A percentile compares a stretch with the other conserved stretches of the same genome.
phyloP scores from a whole-genome alignment of 2,888 invertebrate genomes.

The Azorinus chamasolen region DNA sequence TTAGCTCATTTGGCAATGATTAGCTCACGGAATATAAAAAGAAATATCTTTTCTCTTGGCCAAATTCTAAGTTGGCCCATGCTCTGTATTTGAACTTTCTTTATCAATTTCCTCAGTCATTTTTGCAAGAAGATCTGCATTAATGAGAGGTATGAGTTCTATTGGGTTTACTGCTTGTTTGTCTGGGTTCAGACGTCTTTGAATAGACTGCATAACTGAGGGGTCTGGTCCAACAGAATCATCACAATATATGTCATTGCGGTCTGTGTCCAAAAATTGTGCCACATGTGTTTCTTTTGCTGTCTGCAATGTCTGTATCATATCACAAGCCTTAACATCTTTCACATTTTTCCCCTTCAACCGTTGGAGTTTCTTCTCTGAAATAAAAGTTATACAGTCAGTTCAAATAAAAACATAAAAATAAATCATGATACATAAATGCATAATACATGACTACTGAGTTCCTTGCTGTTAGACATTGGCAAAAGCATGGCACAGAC shows the following conservation, averaged over 20 bases:
- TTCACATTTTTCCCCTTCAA: constrained; percentile 38
- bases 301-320: constrained; percentile 45
- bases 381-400: constrained; percentile 16
- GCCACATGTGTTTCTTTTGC: constrained; percentile 38
- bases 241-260: constrained; percentile 6
- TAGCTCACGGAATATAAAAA: too few species aligned
- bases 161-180: constrained; percentile 54
- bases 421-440: too few species aligned
- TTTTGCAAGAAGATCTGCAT: constrained; percentile 56
- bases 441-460: too few species aligned
- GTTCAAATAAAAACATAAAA: too few species aligned
- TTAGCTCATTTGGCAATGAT: too few species aligned
- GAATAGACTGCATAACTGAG: constrained; percentile 38
- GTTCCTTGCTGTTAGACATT: too few species aligned
- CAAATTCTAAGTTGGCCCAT: too few species aligned
- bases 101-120: constrained; percentile 4
- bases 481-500: too few species aligned
- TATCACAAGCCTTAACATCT: constrained; percentile 40
- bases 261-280: constrained; percentile 22
- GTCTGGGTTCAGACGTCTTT: constrained; percentile 57
- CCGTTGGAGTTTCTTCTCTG: constrained; percentile 53
- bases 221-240: constrained; percentile 22
- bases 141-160: constrained; percentile 48
- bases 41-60: too few species aligned
- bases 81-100: too few species aligned